These are phyloP conservation scores for Ctenopoma multispine DNA, from an alignment of 2,797 vertebrate genomes.

Conservation along the genomic window DNA sequence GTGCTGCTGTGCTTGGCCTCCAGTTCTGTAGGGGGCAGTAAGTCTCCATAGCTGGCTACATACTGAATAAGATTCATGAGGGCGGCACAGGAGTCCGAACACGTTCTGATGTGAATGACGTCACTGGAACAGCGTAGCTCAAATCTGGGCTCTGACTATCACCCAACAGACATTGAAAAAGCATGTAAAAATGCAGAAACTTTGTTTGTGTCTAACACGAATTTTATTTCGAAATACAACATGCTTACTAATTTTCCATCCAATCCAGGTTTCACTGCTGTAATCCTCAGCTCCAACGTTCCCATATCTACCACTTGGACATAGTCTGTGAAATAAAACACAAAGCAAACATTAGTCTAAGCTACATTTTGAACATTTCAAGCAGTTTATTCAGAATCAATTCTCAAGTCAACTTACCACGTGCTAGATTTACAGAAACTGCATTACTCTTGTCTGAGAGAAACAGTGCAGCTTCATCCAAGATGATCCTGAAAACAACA, in stretches of 20 bases:
- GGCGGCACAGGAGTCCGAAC: constrained; percentile 96
- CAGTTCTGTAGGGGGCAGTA: constrained; percentile 85
- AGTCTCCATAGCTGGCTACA: constrained; percentile 95
- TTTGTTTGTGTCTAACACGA: neutral
- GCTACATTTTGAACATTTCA: neutral
- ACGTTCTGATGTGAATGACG: constrained; percentile 93
- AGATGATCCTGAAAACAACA: constrained; percentile 89
- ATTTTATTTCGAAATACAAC: neutral
- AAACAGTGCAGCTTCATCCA: constrained; percentile 96
- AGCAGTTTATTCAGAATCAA: neutral
- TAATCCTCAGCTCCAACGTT: constrained; percentile 94
- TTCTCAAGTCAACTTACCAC: constrained; percentile 83
- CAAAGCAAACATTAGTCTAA: constrained; percentile 21
- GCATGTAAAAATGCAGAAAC: neutral
- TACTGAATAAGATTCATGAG: constrained; percentile 99
- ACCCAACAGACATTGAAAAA: constrained; percentile 5
- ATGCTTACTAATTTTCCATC: constrained; percentile 89
- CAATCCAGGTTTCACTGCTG: constrained; percentile 89
- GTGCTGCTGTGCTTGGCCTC: constrained; percentile 82
- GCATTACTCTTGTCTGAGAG: constrained; percentile 94
- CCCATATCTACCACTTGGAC: constrained; percentile 99
- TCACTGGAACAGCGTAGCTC: constrained; percentile 98
- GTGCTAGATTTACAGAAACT: constrained; percentile 89
- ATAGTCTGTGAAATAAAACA: constrained; percentile 87
- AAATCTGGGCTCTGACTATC: constrained; percentile 90